Evolutionary conservation across 2,797 vertebrate genomes (phyloP).

Genomic region (Euthynnus affinis): DNA sequence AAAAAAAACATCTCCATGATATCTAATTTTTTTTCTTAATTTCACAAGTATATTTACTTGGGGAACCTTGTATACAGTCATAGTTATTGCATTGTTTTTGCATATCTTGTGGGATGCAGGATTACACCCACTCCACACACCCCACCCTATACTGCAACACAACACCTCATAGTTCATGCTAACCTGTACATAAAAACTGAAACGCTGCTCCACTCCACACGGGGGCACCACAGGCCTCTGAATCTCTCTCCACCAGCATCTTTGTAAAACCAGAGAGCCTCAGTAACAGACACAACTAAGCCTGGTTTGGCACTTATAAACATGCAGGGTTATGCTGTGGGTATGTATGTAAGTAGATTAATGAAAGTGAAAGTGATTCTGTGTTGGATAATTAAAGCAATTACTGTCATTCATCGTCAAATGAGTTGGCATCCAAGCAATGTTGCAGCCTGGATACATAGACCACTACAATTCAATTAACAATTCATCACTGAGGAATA

Average conservation of each 20-base stretch:
- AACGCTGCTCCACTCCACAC: slow-evolving; percentile 63
- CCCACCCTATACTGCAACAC: slow-evolving; percentile 64
- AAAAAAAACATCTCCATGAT: slow-evolving; percentile 70
- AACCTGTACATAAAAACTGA: slow-evolving; percentile 38
- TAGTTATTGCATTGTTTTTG: slow-evolving; percentile 99
- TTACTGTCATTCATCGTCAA: background rate
- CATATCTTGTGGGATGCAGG: slow-evolving; percentile 97
- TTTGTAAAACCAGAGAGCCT: slow-evolving; percentile 17
- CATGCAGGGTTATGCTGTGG: slow-evolving; percentile 21
- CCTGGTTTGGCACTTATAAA: slow-evolving; percentile 43
- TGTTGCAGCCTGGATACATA: slow-evolving; percentile 24
- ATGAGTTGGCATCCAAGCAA: too few species aligned
- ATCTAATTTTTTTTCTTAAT: slow-evolving; percentile 40
- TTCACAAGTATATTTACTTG: slow-evolving; percentile 76
- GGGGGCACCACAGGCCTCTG: slow-evolving; percentile 52
- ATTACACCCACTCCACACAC: slow-evolving; percentile 68
- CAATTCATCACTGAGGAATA: slow-evolving; percentile 11
- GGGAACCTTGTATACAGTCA: slow-evolving; percentile 89
- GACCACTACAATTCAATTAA: slow-evolving; percentile 18
- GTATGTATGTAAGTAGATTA: background rate
- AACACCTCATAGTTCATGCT: slow-evolving; percentile 61
- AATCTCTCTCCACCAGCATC: slow-evolving; percentile 26
- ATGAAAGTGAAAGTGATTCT: background rate
- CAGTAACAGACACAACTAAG: slow-evolving; percentile 24
- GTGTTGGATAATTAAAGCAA: background rate